Base-by-base conservation (phyloP, 64 coral and sea anemone genomes). In the Pocillopora verrucosa region DNA sequence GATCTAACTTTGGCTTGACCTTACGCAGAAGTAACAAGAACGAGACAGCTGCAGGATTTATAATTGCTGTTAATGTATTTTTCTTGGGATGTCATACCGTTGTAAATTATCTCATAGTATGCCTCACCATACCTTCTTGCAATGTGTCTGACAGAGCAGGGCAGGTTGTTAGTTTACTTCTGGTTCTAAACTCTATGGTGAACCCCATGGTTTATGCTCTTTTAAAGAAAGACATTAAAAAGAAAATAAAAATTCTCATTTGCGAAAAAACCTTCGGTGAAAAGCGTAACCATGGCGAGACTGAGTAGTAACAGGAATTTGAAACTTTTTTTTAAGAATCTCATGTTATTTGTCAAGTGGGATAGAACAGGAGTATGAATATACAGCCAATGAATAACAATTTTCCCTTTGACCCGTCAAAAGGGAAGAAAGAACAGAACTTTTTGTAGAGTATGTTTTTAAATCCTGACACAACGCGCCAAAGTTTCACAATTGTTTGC, bases 201-300 rank as follows among this genome's bases (percentile, higher is more conserved):
- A 79, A 79, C 25, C 77, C 77, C 0, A 59, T 79, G 57, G 77
- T 60, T 60, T 79, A 60, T 10, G 77, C 77, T 10, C 56, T 79
- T 79, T 59, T 79, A 36, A 77, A 77, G 41, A 19, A 11, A 16
- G 75, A 77, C 75, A 70, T 70, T n/a, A 70, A 70, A n/a, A 70
- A 11, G 67, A 11, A 70, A 20, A 70, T 30, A n/a, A n/a, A n/a
- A 24, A 70, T 25, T n/a, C 20, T 70, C 19, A 70, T 70, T 7
- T 70, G 67, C 67, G 9, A 20, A 11, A 1, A 11, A 10, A 70
- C 4, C 16, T 13, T 15, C 16, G 16, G 61, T 63, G 61, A 63
- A 0, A 63, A 63, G 12, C 16, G 12, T 63, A 17, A 63, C 16
- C 13, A 15, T 15, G 12, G 12, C 61, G 16, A 63, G 61, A 2